phyloP scores from a whole-genome alignment of 2,888 invertebrate species.

The Chouioia cunea region DNA sequence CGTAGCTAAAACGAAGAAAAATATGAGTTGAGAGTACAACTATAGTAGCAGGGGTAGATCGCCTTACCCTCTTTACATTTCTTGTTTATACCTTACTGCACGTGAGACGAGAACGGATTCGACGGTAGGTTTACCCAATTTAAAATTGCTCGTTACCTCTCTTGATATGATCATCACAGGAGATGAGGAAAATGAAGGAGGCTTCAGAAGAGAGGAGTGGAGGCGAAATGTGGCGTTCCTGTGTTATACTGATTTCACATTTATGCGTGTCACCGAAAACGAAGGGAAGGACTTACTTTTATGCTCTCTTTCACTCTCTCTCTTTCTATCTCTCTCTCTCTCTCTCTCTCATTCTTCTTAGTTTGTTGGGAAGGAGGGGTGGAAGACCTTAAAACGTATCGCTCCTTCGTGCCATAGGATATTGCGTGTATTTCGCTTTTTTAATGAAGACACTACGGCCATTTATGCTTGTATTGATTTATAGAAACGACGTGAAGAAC shows the following conservation, averaged over 20 bases:
- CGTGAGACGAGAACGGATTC: constrained; percentile 31
- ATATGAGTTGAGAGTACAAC: constrained; percentile 38
- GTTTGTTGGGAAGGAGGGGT: background rate
- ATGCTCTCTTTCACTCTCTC: background rate
- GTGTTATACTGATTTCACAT: constrained; percentile 13
- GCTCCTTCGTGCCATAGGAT: too few species aligned
- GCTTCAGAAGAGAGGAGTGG: background rate
- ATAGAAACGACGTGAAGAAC: too few species aligned
- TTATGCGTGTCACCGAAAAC: constrained; percentile 1
- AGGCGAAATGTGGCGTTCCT: background rate
- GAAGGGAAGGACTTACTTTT: constrained; percentile 2
- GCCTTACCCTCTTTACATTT: constrained; percentile 13
- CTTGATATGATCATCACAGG: constrained; percentile 26
- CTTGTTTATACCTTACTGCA: constrained; percentile 21
- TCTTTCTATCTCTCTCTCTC: too few species aligned
- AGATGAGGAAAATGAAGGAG: constrained; percentile 2
- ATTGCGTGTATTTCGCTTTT: too few species aligned
- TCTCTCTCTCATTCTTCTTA: too few species aligned
- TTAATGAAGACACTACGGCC: too few species aligned
- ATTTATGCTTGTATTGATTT: too few species aligned
- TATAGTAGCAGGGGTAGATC: background rate
- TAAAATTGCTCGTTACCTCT: constrained; percentile 34
- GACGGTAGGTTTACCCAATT: constrained; percentile 34
- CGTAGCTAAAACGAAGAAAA: constrained; percentile 42
- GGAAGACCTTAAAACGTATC: background rate